Conservation (phyloP, 2,113 vertebrate species). For the Salvator merianae region DNA sequence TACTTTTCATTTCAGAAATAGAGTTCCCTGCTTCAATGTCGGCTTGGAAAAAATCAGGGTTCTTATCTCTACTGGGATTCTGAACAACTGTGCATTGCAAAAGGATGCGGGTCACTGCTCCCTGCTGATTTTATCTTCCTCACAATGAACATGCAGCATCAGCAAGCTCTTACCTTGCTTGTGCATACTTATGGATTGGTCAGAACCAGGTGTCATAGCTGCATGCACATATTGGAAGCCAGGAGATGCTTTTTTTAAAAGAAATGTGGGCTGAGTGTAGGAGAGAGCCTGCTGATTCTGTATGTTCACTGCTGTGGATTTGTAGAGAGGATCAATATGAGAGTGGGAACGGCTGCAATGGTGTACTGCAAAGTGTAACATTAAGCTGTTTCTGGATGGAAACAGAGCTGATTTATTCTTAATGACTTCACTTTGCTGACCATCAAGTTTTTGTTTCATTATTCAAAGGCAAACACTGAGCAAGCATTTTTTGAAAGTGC, state of each 20-base stretch:
- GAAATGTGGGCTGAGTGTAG: slow-evolving; percentile 51
- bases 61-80: slow-evolving; percentile 32
- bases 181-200: slow-evolving; percentile 53
- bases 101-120: slow-evolving; percentile 51
- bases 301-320: slow-evolving; percentile 31
- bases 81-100: slow-evolving; percentile 26
- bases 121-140: slow-evolving; percentile 45
- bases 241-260: slow-evolving; percentile 45
- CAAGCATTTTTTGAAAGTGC: slow-evolving; percentile 44
- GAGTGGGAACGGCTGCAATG: slow-evolving; percentile 50
- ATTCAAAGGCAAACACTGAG: slow-evolving; percentile 56
- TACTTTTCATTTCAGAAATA: slow-evolving; percentile 34
- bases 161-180: slow-evolving; percentile 54
- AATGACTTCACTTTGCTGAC: slow-evolving; percentile 53
- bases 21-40: slow-evolving; percentile 27
- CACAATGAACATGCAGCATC: slow-evolving; percentile 42
- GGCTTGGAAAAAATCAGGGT: slow-evolving; percentile 31
- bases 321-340: slow-evolving; percentile 50
- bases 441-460: slow-evolving; percentile 56
- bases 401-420: slow-evolving; percentile 54
- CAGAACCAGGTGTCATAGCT: slow-evolving; percentile 63
- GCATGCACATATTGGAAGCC: slow-evolving; percentile 42
- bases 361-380: slow-evolving; percentile 42
- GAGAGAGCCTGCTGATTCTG: slow-evolving; percentile 60
- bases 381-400: slow-evolving; percentile 46